These are phyloP conservation scores for Coregonus suidteri DNA, from an alignment of 2,797 vertebrate species.

Conservation along the genomic window DNA sequence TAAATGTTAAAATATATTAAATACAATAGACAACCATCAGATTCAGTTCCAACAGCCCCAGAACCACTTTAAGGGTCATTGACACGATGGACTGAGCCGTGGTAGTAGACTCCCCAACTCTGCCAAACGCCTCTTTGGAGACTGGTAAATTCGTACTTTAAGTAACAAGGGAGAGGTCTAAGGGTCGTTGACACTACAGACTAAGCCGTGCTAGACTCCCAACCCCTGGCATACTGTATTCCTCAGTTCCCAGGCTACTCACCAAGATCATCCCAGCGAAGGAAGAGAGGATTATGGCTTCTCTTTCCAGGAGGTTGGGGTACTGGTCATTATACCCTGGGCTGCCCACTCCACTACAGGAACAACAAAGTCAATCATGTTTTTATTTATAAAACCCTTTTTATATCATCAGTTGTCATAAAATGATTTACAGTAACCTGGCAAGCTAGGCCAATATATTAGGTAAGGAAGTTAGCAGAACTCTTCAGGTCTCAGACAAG, in stretches of 20 bases:
- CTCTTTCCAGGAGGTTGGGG: conserved; percentile 73
- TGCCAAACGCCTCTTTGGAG: neutral
- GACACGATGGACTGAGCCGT: neutral
- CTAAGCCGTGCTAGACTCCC: no score
- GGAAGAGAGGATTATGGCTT: conserved; percentile 89
- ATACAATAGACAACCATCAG: no score
- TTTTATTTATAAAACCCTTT: conserved; percentile 1
- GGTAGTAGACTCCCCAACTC: neutral
- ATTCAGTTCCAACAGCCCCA: no score
- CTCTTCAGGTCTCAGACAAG: neutral
- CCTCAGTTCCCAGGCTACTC: conserved; percentile 37
- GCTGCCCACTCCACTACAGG: conserved; percentile 49
- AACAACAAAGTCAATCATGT: conserved; percentile 23
- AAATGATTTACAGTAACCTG: neutral
- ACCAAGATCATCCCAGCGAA: conserved; percentile 87
- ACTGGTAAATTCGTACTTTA: no score
- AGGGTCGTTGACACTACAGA: no score
- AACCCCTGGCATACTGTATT: no score
- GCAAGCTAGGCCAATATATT: neutral
- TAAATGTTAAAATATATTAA: no score
- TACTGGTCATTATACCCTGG: conserved; percentile 49
- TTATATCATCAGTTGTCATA: neutral
- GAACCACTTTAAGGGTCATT: neutral
- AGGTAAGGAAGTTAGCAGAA: neutral
- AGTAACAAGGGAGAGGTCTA: no score